A percentile compares a stretch with the other conserved stretches of the same genome.
These are phyloP conservation scores for Amblyopsis hoosieri DNA, from an alignment of 2,797 vertebrate species.

Conservation along the genomic window DNA sequence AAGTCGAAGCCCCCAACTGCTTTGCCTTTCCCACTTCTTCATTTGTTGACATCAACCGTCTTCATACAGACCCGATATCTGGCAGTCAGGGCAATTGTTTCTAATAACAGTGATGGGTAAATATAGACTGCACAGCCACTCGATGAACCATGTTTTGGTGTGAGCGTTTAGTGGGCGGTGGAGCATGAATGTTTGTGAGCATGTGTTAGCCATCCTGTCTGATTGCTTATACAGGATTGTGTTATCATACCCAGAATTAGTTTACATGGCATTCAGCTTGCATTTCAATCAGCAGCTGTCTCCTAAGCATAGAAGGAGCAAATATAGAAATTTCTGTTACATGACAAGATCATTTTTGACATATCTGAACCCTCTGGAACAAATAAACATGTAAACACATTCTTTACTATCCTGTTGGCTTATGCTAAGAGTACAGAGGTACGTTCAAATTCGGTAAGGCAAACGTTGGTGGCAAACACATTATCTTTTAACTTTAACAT, in stretches of 20 bases:
- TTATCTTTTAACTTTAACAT: too few species aligned
- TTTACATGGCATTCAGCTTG: conserved; percentile 59
- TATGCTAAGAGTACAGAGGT: not conserved
- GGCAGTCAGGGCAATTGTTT: conserved; percentile 8
- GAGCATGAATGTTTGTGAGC: conserved; percentile 9
- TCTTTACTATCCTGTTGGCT: not conserved
- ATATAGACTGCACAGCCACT: conserved; percentile 55
- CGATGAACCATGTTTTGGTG: conserved; percentile 48
- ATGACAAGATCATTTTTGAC: conserved; percentile 13
- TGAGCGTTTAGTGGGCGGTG: conserved; percentile 5
- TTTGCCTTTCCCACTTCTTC: not conserved
- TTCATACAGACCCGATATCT: conserved; percentile 13
- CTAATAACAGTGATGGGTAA: conserved; percentile 25
- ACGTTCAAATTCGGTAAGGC: too few species aligned
- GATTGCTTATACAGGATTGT: conserved; percentile 47
- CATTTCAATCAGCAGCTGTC: conserved; percentile 11
- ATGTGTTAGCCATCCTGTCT: conserved; percentile 3
- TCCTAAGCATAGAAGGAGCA: not conserved
- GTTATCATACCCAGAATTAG: conserved; percentile 31
- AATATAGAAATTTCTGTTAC: conserved; percentile 1
- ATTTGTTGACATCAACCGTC: conserved; percentile 15
- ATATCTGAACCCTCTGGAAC: not conserved
- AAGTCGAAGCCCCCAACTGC: not conserved
- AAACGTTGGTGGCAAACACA: too few species aligned
- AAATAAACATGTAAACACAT: not conserved